These are phyloP conservation scores for Drosophila kepulauana DNA, from an alignment of 1,140 invertebrate species.

Conservation along the genomic window DNA sequence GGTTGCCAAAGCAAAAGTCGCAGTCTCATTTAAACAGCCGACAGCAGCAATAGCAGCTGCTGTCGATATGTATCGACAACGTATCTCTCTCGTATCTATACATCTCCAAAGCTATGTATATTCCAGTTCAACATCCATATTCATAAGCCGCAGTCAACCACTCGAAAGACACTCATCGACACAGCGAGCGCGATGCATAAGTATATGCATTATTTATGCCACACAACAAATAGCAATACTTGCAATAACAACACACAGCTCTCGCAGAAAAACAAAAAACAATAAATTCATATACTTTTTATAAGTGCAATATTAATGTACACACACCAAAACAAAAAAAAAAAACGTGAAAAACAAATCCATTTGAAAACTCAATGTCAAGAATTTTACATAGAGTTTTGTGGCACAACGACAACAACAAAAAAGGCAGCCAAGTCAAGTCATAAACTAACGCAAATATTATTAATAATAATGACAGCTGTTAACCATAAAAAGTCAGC, in stretches of 20 bases:
- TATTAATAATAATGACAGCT: constrained; percentile 59
- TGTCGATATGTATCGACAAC: constrained; percentile 14
- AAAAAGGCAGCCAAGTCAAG: constrained; percentile 25
- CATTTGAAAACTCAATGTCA: constrained; percentile 54
- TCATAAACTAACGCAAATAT: constrained; percentile 52
- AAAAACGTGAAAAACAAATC: constrained; percentile 39
- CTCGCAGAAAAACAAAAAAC: background rate
- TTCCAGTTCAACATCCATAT: constrained; percentile 53
- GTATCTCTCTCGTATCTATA: constrained; percentile 18
- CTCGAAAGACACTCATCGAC: constrained; percentile 24
- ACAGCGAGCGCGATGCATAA: constrained; percentile 42
- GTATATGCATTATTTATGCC: constrained; percentile 66
- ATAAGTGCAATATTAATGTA: constrained; percentile 54
- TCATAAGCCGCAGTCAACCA: constrained; percentile 55
- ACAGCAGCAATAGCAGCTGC: constrained; percentile 22
- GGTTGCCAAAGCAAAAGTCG: constrained; percentile 19
- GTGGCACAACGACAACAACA: background rate
- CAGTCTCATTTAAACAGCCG: background rate
- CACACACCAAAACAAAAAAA: constrained; percentile 14
- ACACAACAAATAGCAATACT: constrained; percentile 30
- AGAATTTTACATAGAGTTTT: constrained; percentile 47
- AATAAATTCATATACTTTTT: constrained; percentile 33
- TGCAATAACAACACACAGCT: constrained; percentile 15
- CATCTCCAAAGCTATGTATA: constrained; percentile 32
- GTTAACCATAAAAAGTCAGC: constrained; percentile 14